Evolutionary conservation across 2,888 invertebrate genomes (phyloP).

Genomic region (Tenthredo scrophulariae): DNA sequence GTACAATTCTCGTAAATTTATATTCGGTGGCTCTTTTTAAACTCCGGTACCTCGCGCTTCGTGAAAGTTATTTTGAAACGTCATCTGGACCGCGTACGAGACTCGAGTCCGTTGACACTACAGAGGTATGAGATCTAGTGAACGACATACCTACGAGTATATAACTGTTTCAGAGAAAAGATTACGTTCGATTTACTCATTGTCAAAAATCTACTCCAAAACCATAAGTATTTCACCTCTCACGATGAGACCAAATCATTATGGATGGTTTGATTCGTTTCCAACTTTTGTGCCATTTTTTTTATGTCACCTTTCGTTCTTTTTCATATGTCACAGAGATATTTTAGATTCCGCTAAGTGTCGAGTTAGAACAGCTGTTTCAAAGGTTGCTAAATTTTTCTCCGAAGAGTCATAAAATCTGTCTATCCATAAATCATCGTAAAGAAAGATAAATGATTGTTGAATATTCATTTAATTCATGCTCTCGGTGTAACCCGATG

Average conservation of each 20-base stretch:
- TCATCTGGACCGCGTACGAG: slow-evolving; percentile 44
- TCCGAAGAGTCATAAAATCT: background rate
- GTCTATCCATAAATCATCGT: slow-evolving; percentile 9
- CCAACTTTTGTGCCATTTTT: background rate
- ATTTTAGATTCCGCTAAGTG: background rate
- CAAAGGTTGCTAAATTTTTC: background rate
- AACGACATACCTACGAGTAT: slow-evolving; percentile 7
- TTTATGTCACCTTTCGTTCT: background rate
- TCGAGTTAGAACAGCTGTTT: background rate
- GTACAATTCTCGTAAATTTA: background rate
- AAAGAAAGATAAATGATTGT: background rate
- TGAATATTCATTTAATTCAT: slow-evolving; percentile 1
- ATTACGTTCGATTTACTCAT: background rate
- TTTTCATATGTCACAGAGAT: background rate
- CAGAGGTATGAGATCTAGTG: slow-evolving; percentile 23
- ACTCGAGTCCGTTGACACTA: slow-evolving; percentile 52
- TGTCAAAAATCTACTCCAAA: background rate
- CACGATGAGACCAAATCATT: background rate
- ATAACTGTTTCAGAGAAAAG: background rate
- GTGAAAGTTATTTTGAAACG: slow-evolving; percentile 51
- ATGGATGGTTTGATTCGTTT: background rate
- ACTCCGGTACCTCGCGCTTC: slow-evolving; percentile 22
- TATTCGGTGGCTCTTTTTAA: background rate
- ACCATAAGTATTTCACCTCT: background rate
- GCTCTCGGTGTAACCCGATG: background rate